These are phyloP conservation scores for Chymomyza caudatula DNA, from an alignment of 2,888 invertebrate genomes.

Conservation along the genomic window DNA sequence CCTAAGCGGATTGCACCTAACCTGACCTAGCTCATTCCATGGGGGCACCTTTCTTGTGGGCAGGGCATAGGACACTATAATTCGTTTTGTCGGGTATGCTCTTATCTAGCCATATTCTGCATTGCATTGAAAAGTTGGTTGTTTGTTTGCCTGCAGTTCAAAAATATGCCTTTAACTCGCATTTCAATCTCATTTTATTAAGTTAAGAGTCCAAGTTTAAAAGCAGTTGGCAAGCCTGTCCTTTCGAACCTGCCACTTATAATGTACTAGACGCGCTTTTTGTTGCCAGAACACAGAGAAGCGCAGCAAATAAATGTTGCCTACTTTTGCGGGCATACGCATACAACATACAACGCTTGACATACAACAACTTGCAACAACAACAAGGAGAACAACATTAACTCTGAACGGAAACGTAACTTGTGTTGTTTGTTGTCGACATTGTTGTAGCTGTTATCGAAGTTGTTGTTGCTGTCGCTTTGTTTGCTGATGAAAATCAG, in stretches of 20 bases:
- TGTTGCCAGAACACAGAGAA: not conserved
- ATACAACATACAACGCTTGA: not conserved
- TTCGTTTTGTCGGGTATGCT: too few relatives aligned
- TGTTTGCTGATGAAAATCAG: conserved; percentile 64
- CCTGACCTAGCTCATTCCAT: too few relatives aligned
- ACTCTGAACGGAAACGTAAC: not conserved
- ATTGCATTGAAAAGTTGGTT: too few relatives aligned
- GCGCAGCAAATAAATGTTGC: not conserved
- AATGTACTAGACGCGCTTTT: not conserved
- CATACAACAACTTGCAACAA: not conserved
- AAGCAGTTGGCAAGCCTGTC: not conserved
- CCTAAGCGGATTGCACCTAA: too few relatives aligned
- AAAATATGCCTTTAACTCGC: not conserved
- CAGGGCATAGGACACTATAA: too few relatives aligned
- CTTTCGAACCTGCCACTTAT: not conserved
- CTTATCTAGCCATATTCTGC: too few relatives aligned
- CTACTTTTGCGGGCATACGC: conserved; percentile 4
- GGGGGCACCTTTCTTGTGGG: too few relatives aligned
- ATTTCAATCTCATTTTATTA: not conserved
- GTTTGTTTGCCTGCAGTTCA: too few relatives aligned
- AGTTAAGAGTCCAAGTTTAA: too few relatives aligned
- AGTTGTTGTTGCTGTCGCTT: conserved; percentile 19
- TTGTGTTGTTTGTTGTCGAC: not conserved
- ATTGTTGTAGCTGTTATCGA: conserved; percentile 8
- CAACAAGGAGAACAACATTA: not conserved